These are phyloP conservation scores for Balanococcus diminutus DNA, from an alignment of 2,888 invertebrate species.

Conservation along the genomic window DNA sequence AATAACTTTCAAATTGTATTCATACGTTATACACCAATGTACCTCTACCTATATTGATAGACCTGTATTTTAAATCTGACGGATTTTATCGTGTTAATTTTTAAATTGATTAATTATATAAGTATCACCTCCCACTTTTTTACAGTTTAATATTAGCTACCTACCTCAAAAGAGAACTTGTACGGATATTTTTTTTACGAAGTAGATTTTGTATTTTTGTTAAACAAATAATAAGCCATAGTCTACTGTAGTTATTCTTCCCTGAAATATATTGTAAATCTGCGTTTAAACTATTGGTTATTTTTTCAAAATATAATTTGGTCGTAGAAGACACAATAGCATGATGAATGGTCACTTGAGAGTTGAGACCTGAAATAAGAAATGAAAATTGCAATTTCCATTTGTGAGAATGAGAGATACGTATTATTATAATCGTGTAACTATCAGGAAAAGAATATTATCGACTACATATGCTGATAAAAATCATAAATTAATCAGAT, in stretches of 20 bases:
- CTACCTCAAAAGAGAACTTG: not conserved
- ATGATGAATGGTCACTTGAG: not conserved
- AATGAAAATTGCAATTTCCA: too few species aligned
- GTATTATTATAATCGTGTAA: too few species aligned
- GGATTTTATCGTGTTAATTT: constrained; percentile 27
- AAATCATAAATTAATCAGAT: too few species aligned
- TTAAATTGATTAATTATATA: constrained; percentile 40
- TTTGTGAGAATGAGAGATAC: too few species aligned
- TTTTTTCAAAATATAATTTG: not conserved
- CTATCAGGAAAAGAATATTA: too few species aligned
- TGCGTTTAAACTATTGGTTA: not conserved
- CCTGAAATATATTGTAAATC: not conserved
- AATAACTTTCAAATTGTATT: not conserved
- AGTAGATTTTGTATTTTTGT: not conserved
- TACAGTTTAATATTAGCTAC: not conserved
- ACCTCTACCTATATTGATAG: not conserved
- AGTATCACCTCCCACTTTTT: not conserved
- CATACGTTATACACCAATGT: not conserved
- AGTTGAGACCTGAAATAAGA: not conserved
- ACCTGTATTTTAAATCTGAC: constrained; percentile 20
- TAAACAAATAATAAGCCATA: not conserved
- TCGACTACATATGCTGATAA: too few species aligned
- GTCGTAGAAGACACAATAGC: not conserved
- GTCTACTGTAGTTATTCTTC: not conserved
- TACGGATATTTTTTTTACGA: not conserved